Evolutionary conservation across 2,113 vertebrate species (phyloP), one percentile per base, ranked within the genome.

Genomic region (Excalfactoria chinensis): DNA sequence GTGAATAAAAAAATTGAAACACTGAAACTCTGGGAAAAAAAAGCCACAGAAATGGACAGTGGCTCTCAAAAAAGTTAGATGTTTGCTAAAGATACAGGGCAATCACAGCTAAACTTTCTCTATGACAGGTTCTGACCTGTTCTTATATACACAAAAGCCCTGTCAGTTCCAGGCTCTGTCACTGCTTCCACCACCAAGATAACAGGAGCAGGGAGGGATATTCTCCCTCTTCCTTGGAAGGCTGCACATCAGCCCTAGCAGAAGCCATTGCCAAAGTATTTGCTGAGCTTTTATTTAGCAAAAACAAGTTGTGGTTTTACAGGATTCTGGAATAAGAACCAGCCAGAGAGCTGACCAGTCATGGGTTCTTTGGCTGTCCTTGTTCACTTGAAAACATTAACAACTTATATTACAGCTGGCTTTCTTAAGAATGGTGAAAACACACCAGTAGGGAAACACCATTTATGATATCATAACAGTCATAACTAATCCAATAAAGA

Each of bases 241-340:
- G 18, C 5, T 34, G 32, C 11, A 26, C 0, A 1, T 13, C n/a
- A 25, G 1, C 4, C 4, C 21, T 32, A n/a, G 41, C 30, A 80
- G 56, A 63, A 90, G 60, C 8, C 37, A 46, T 3, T 37, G 46
- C 16, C 8, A 28, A 16, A 17, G 4, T 14, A 68, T 60, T 44
- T 82, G 53, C 59, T 66, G 55, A 73, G 22, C 12, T 64, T 63
- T 59, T 13, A 5, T 43, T 86, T 13, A 62, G 28, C 32, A 74
- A 37, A 13, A 94, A 30, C 8, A 63, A 8, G 26, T 23, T 25
- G 4, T 10, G 9, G 20, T 23, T 87, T 64, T 30, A 28, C 26
- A 64, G 62, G 62, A 43, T 30, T 56, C 62, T 26, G 17, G 67
- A 10, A 32, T 1, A 71, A 11, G 26, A 70, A 49, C 58, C 25